Conservation (phyloP, 2,113 vertebrate genomes). For the Chelonoidis abingdonii region DNA sequence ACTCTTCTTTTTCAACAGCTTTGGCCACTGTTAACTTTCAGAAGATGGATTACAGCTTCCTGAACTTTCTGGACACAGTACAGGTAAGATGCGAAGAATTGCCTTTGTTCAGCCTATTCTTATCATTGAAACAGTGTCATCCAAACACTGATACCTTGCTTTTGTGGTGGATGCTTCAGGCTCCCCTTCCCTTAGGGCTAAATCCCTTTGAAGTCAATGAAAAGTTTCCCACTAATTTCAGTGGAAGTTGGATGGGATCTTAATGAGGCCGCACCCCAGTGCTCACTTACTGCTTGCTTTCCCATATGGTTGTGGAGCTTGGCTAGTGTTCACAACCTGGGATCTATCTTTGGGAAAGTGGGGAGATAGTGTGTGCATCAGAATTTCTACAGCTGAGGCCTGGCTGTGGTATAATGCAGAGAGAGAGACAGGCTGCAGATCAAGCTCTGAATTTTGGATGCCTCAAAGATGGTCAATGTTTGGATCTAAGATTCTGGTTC, state of each 20-base stretch:
- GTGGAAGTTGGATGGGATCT: not conserved
- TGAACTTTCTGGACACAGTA: conserved; percentile 79
- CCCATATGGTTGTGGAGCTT: not conserved
- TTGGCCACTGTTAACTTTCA: conserved; percentile 92
- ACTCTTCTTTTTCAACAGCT: conserved; percentile 51
- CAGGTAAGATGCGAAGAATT: conserved; percentile 78
- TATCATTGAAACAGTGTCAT: not conserved
- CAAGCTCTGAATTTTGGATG: not conserved
- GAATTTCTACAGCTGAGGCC: not conserved
- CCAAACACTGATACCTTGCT: not conserved
- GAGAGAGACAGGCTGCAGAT: not conserved
- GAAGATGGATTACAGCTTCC: conserved; percentile 81
- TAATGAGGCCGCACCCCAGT: not conserved
- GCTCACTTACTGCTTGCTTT: not conserved
- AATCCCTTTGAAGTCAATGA: not conserved
- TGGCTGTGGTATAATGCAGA: not conserved
- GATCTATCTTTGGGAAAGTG: not conserved
- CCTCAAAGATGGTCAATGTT: not conserved
- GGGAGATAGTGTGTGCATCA: not conserved
- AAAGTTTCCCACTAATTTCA: not conserved
- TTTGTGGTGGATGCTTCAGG: not conserved
- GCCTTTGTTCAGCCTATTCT: not conserved
- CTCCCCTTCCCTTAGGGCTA: not conserved
- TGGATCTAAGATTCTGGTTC: not conserved
- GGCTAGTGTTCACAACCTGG: not conserved